Base-by-base conservation (phyloP, 2,888 invertebrate genomes). In the Erpobdella octoculata region DNA sequence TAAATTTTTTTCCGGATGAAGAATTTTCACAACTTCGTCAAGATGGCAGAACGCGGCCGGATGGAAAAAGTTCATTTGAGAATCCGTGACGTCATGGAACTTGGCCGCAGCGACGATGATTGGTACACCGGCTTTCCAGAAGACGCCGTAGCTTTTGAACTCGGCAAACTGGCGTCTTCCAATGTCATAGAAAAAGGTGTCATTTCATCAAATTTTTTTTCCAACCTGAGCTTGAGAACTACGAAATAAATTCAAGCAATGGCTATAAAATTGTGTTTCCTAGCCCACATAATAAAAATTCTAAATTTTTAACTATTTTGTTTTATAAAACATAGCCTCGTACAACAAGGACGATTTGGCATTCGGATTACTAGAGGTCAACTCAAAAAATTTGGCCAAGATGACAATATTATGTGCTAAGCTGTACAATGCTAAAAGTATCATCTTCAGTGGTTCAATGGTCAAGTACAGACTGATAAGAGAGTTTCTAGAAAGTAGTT, bases 281-380 rank as follows among this genome's bases (percentile, higher is more conserved):
- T n/a, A n/a, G n/a, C n/a, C n/a, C n/a, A n/a, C n/a, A n/a, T n/a
- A n/a, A n/a, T n/a, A n/a, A n/a, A n/a, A n/a, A n/a, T n/a, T n/a
- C n/a, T n/a, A n/a, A n/a, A n/a, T n/a, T n/a, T n/a, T n/a, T n/a
- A n/a, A n/a, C n/a, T n/a, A n/a, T n/a, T n/a, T n/a, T n/a, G n/a
- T n/a, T n/a, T n/a, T n/a, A n/a, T n/a, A n/a, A n/a, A n/a, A n/a
- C n/a, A n/a, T n/a, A n/a, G n/a, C n/a, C n/a, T n/a, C n/a, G 2
- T 58, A 28, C 53, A 69, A 33, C 69, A 69, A 58, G 33, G 58
- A 46, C n/a, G 69, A 69, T 58, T 53, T 69, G 69, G 69, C 69
- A 4, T 31, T 46, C 18, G 69, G 69, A 12, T 46, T 69, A 18
- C 48, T 69, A 8, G 35, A 35, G 15, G 25, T 58, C 15, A 38